Evolutionary conservation across 64 coral and sea anemone genomes (phyloP).

Genomic region (Pocillopora verrucosa): DNA sequence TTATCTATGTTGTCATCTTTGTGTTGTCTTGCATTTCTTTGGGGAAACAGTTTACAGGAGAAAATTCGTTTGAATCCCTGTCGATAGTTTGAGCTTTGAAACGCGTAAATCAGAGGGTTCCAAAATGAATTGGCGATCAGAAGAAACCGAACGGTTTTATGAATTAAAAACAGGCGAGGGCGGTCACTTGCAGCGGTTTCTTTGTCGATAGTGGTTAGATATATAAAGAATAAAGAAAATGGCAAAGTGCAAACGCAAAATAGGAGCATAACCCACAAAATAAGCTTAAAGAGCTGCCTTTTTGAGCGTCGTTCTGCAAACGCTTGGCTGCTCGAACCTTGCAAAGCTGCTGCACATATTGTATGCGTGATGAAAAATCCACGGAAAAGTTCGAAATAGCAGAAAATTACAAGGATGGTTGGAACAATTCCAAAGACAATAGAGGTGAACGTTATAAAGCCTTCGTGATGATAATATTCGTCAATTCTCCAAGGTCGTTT

Average conservation of each 20-base stretch:
- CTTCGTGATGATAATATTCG: not conserved
- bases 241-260: conserved; percentile 32
- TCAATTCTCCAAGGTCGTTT: conserved; percentile 15
- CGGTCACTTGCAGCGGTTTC: not conserved
- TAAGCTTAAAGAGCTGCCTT: conserved; percentile 11
- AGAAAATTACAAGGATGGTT: not conserved
- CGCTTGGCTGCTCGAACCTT: not conserved
- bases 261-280: not conserved
- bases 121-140: conserved; percentile 16
- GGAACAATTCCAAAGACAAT: not conserved
- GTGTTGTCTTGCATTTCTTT: not conserved
- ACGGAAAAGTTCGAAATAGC: conserved; percentile 17
- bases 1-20: too few species aligned
- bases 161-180: not conserved
- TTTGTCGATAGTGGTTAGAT: not conserved
- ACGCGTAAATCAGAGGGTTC: conserved; percentile 26
- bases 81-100: conserved; percentile 21
- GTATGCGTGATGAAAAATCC: conserved; percentile 28
- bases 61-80: not conserved
- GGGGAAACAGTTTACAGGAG: not conserved
- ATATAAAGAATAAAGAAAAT: not conserved
- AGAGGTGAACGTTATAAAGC: not conserved
- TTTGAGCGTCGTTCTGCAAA: not conserved
- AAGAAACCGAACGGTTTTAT: conserved; percentile 24
- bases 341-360: not conserved